Evolutionary conservation across 1,140 invertebrate genomes (phyloP), one percentile per base, ranked within the genome.

Genomic region (Yoshiicerus persimilis): DNA sequence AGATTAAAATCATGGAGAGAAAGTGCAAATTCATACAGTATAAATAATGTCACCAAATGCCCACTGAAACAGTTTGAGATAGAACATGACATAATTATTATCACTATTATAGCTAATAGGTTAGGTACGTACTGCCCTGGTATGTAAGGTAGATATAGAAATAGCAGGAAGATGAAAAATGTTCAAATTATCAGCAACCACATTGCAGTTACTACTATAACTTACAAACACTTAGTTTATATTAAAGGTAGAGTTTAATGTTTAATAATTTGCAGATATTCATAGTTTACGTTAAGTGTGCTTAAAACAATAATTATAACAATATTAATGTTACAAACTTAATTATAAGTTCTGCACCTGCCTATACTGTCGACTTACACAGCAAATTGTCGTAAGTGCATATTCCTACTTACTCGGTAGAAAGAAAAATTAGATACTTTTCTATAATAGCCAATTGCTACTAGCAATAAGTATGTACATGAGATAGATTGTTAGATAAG

Each of bases 191-290:
- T 80, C 34, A 36, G 75, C 75, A 80, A 80, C 75, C 75, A 80
- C 75, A 80, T 80, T 80, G 75, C 75, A 80, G 75, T 80, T 80
- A 80, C 75, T 36, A 80, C 32, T 80, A 77, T 77, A 80, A 70
- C 64, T 70, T 80, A 80, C 75, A 80, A 80, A 80, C 16, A 38
- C 1, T 56, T 56, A 56, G 20, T 56, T 70, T 70, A 23, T 30
- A 2, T 16, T 30, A 10, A 30, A 10, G 27, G 23, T n/a, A 27
- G 20, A 56, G 47, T n/a, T 56, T 56, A 56, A 16, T 39, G 38
- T 8, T 56, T 56, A 47, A 47, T 47, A 70, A 70, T n/a, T 70
- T 70, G n/a, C 47, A n/a, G n/a, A n/a, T n/a, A n/a, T n/a, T n/a
- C n/a, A n/a, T 41, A 41, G 16, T 56, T 56, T 4, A 56, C 20